phyloP scores from a whole-genome alignment of 1,140 invertebrate genomes.

The Ooceraea biroi region DNA sequence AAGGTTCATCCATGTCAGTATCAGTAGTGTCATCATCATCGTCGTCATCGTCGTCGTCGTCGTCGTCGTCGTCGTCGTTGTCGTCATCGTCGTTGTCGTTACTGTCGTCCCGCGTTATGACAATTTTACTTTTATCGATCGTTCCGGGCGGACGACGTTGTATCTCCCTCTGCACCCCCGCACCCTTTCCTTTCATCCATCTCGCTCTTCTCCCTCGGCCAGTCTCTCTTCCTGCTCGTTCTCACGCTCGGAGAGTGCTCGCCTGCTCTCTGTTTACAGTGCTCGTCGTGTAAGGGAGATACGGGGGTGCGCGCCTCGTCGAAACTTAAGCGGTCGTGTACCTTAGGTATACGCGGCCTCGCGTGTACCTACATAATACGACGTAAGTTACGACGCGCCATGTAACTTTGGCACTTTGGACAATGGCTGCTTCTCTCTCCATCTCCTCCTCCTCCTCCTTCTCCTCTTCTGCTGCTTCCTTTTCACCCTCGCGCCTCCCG shows the following conservation, averaged over 20 bases:
- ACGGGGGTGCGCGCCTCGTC: constrained; percentile 72
- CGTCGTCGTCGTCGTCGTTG: constrained; percentile 27
- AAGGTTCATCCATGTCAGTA: too few species aligned
- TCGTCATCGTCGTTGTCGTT: constrained; percentile 59
- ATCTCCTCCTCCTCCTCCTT: constrained; percentile 47
- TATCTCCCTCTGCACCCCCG: constrained; percentile 56
- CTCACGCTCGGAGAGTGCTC: constrained; percentile 30
- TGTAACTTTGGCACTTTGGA: constrained; percentile 80
- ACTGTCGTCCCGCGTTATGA: constrained; percentile 75
- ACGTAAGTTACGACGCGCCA: constrained; percentile 77
- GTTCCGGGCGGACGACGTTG: constrained; percentile 69
- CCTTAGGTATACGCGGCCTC: constrained; percentile 73
- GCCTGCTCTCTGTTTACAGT: constrained; percentile 68
- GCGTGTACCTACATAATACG: constrained; percentile 77
- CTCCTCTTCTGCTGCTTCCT: neutral
- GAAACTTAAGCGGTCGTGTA: constrained; percentile 79
- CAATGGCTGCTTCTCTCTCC: constrained; percentile 76
- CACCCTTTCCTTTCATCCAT: constrained; percentile 55
- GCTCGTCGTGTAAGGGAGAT: constrained; percentile 74
- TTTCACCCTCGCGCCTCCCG: neutral
- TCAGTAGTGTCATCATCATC: constrained; percentile 45
- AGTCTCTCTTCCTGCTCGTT: constrained; percentile 53
- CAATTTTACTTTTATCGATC: constrained; percentile 78
- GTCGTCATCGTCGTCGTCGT: constrained; percentile 27
- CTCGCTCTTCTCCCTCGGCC: constrained; percentile 9